These are phyloP conservation scores for Dinomys branickii DNA, from an alignment of 2,113 vertebrate genomes.

Conservation along the genomic window DNA sequence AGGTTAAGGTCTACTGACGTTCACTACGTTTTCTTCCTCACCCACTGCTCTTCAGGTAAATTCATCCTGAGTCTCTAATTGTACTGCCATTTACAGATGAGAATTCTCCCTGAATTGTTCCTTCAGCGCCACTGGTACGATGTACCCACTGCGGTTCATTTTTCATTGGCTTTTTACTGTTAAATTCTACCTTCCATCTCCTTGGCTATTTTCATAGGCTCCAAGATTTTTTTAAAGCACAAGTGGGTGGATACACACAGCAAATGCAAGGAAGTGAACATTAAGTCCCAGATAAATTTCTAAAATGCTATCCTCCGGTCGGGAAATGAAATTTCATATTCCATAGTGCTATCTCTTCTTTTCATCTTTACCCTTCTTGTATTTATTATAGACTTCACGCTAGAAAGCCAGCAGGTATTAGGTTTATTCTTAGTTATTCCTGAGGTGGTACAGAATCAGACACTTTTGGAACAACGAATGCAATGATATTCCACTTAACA, in stretches of 20 bases:
- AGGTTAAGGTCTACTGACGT: neutral
- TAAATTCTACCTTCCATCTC: neutral
- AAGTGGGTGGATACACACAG: neutral
- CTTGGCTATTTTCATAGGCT: neutral
- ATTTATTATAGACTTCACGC: neutral
- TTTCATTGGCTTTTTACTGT: neutral
- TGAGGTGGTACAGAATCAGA: neutral
- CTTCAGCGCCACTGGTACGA: neutral
- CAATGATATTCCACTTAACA: neutral
- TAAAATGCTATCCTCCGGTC: neutral
- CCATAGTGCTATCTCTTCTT: neutral
- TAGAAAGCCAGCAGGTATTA: conserved; percentile 18
- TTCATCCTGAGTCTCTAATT: neutral
- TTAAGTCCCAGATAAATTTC: neutral
- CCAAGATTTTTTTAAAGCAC: neutral
- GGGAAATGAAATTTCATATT: conserved; percentile 50
- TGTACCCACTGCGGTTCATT: neutral
- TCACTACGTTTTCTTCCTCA: neutral
- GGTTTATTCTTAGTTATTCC: conserved; percentile 24
- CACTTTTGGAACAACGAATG: conserved; percentile 2
- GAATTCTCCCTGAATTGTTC: neutral
- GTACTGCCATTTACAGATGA: neutral
- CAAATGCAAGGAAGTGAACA: neutral
- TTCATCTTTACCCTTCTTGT: conserved; percentile 40
- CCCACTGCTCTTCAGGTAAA: neutral